Evolutionary conservation across 2,888 invertebrate species (phyloP).

Genomic region (Tenthredo amoena): DNA sequence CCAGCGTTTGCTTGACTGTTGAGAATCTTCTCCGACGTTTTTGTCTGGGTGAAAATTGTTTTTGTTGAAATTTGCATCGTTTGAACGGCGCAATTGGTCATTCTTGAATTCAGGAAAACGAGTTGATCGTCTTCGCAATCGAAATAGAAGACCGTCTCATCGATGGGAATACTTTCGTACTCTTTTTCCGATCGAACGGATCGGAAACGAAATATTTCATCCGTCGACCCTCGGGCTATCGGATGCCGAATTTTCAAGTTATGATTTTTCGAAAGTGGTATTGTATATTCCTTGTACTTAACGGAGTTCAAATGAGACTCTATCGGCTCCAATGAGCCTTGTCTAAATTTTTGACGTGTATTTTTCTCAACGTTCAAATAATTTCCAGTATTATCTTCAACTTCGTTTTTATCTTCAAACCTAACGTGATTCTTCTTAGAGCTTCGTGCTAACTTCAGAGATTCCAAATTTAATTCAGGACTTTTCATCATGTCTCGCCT

Average conservation of each 20-base stretch:
- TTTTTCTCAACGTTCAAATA: neutral
- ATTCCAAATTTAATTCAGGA: conserved; percentile 10
- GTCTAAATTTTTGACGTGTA: neutral
- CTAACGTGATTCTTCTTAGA: neutral
- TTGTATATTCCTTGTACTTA: conserved; percentile 65
- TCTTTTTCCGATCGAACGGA: conserved; percentile 64
- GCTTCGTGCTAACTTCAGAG: neutral
- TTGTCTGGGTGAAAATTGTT: conserved; percentile 63
- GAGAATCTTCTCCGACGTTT: conserved; percentile 42
- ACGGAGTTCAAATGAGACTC: conserved; percentile 67
- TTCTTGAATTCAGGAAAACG: conserved; percentile 56
- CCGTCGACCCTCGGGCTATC: conserved; percentile 52
- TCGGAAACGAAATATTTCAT: conserved; percentile 60
- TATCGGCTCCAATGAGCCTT: conserved; percentile 52
- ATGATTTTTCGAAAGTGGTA: conserved; percentile 59
- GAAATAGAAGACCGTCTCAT: conserved; percentile 63
- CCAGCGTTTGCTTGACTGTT: neutral
- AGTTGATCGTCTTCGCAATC: conserved; percentile 51
- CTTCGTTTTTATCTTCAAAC: conserved; percentile 3
- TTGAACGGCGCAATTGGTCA: conserved; percentile 64
- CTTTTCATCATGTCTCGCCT: neutral
- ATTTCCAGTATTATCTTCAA: neutral
- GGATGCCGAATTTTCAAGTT: conserved; percentile 64
- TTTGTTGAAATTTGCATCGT: conserved; percentile 60
- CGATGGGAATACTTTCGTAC: conserved; percentile 60